phyloP scores from a whole-genome alignment of 2,113 vertebrate species.

The Strix aluco region DNA sequence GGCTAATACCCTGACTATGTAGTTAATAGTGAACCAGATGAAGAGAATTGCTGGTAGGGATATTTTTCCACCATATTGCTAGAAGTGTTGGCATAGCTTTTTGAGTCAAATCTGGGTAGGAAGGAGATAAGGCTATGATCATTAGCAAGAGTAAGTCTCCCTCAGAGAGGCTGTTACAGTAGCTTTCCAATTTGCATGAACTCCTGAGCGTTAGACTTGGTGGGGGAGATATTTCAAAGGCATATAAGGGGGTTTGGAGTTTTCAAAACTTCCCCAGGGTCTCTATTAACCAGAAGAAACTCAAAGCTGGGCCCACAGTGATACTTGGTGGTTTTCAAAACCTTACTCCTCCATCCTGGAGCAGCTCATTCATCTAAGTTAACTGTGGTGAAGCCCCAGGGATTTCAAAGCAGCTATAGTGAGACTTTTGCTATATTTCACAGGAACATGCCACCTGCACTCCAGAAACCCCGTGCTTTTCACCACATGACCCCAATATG shows the following conservation, averaged over 20 bases:
- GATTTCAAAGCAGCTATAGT: neutral
- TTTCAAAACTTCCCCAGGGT: neutral
- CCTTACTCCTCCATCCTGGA: neutral
- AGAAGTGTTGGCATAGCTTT: neutral
- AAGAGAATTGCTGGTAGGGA: neutral
- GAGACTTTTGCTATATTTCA: neutral
- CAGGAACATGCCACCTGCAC: neutral
- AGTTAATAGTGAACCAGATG: neutral
- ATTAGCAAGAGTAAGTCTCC: neutral
- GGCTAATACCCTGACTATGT: neutral
- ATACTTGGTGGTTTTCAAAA: neutral
- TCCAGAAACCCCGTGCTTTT: neutral
- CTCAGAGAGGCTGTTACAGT: neutral
- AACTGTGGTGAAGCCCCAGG: neutral
- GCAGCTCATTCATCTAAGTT: neutral
- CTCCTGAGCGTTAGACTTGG: neutral
- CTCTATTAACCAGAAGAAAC: neutral
- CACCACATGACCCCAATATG: neutral
- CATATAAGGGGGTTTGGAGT: neutral
- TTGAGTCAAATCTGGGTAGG: neutral
- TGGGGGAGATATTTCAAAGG: neutral
- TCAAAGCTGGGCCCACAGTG: neutral
- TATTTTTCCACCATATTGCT: neutral
- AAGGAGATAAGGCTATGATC: neutral
- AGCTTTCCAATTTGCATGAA: neutral